Evolutionary conservation across 1,140 invertebrate genomes (phyloP).

Genomic region (Stenopsyche tienmushanensis): DNA sequence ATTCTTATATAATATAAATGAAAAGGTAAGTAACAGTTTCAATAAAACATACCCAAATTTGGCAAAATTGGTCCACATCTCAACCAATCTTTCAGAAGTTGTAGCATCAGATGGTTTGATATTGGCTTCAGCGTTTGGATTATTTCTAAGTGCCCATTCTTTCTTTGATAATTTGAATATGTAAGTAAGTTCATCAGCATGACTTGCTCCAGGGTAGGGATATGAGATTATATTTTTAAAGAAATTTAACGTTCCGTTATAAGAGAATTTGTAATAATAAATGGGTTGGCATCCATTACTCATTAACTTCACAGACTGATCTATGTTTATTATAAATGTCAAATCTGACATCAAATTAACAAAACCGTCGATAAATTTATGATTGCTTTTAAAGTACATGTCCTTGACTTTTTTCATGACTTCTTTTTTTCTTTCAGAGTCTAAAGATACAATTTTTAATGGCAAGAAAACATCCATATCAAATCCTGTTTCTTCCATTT

Average conservation of each 20-base stretch:
- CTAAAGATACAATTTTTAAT: neutral
- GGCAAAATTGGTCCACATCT: conserved; percentile 53
- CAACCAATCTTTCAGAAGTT: conserved; percentile 48
- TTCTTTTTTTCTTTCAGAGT: neutral
- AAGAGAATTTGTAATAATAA: neutral
- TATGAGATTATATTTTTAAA: neutral
- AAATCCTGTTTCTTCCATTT: neutral
- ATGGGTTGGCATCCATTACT: neutral
- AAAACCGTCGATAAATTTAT: neutral
- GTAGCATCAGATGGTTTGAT: conserved; percentile 40
- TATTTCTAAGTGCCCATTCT: neutral
- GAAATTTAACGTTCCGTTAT: conserved; percentile 2
- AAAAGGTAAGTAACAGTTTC: too few relatives aligned
- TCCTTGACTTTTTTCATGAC: conserved; percentile 12
- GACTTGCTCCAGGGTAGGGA: neutral
- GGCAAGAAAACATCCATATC: neutral
- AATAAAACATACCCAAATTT: conserved; percentile 30
- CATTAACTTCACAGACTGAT: neutral
- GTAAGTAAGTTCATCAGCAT: neutral
- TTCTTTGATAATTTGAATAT: conserved; percentile 39
- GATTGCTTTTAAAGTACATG: neutral
- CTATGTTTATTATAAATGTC: neutral
- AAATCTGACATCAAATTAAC: conserved; percentile 1
- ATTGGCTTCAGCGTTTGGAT: neutral
- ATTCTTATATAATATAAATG: too few relatives aligned